These are phyloP conservation scores for Hyla sarda DNA, from an alignment of 2,113 vertebrate species.

Conservation along the genomic window DNA sequence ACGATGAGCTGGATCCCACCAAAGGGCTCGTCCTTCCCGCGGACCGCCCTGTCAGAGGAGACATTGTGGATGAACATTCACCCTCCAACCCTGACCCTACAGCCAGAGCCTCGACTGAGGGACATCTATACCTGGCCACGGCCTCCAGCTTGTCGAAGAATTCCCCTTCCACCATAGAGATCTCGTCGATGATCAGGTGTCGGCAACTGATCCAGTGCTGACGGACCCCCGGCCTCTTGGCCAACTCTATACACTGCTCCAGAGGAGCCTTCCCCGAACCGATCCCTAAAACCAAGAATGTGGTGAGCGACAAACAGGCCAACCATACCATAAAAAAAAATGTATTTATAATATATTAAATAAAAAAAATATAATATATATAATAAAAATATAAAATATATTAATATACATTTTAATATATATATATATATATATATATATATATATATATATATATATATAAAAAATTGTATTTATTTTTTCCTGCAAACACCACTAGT, in stretches of 20 bases:
- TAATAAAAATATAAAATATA: no score
- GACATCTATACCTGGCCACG: slow-evolving; percentile 81
- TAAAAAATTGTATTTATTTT: no score
- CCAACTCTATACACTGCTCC: slow-evolving; percentile 90
- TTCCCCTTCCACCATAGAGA: slow-evolving; percentile 95
- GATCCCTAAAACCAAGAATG: slow-evolving; percentile 76
- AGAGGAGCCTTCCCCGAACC: slow-evolving; percentile 88
- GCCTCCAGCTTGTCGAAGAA: slow-evolving; percentile 95
- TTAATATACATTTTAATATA: no score
- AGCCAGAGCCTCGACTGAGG: background rate
- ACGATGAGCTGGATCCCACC: slow-evolving; percentile 96
- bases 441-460: no score
- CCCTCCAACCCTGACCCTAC: background rate
- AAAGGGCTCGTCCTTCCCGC: slow-evolving; percentile 87
- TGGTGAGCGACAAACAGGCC: no score
- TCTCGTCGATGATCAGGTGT: slow-evolving; percentile 92
- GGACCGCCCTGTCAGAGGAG: slow-evolving; percentile 75
- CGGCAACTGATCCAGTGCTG: slow-evolving; percentile 91
- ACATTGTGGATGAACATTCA: background rate
- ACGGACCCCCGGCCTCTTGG: slow-evolving; percentile 83
- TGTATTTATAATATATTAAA: no score
- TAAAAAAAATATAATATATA: no score
- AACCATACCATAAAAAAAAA: no score
- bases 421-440: no score
- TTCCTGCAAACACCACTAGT: no score